Evolutionary conservation across 1,140 invertebrate genomes (phyloP).

Genomic region (Chrysomallon squamiferum): DNA sequence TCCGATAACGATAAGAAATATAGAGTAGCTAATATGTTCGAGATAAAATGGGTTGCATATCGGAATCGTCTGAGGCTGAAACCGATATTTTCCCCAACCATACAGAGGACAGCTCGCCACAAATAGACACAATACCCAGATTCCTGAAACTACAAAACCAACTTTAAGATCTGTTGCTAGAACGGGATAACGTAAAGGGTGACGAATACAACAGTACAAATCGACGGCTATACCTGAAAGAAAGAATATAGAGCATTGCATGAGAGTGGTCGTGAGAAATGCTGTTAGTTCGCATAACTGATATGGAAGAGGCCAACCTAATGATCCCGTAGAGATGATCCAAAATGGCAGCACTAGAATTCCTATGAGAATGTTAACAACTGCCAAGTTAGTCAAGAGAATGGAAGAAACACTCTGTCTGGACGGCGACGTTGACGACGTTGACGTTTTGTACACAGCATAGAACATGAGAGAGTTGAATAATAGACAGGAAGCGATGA

Average conservation of each 20-base stretch:
- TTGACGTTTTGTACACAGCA: constrained; percentile 14
- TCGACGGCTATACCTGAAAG: constrained; percentile 80
- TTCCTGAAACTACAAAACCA: constrained; percentile 3
- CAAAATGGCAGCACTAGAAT: constrained; percentile 19
- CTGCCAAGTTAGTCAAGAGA: constrained; percentile 23
- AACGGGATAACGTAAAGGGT: constrained; percentile 64
- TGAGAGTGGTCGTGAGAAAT: constrained; percentile 22
- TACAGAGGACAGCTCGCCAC: constrained; percentile 20
- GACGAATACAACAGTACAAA: constrained; percentile 76
- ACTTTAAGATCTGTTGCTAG: constrained; percentile 13
- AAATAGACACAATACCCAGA: constrained; percentile 21
- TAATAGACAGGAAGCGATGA: constrained; percentile 10
- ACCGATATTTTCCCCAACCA: constrained; percentile 29
- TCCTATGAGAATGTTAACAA: constrained; percentile 18
- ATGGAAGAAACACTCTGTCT: constrained; percentile 17
- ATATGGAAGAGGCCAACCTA: constrained; percentile 16
- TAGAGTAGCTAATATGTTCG: constrained; percentile 11
- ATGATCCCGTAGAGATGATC: constrained; percentile 15
- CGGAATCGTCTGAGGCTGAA: constrained; percentile 27
- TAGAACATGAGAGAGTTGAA: constrained; percentile 21
- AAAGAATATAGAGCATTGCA: constrained; percentile 29
- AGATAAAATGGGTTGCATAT: constrained; percentile 28
- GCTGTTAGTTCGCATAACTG: constrained; percentile 16
- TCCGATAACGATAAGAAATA: constrained; percentile 19
- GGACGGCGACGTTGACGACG: not conserved